phyloP scores from a whole-genome alignment of 2,888 invertebrate species.

The Leistus spinibarbis region DNA sequence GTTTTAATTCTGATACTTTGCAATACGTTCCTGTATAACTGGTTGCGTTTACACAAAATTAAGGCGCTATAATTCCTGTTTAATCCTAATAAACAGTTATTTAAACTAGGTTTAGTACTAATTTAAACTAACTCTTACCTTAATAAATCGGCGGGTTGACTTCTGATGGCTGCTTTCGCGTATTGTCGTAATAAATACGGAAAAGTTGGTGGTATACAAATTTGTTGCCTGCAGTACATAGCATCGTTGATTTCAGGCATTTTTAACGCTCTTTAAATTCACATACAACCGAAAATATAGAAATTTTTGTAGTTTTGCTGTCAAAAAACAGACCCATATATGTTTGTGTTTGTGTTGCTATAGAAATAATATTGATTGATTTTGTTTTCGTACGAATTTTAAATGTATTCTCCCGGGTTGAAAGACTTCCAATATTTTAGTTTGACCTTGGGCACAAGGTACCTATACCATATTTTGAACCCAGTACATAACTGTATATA shows the following conservation, averaged over 20 bases:
- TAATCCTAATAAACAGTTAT: too few species aligned
- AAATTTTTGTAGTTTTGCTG: neutral
- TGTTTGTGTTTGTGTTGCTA: constrained; percentile 22
- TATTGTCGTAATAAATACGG: constrained; percentile 85
- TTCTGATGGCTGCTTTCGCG: constrained; percentile 89
- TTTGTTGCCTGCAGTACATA: constrained; percentile 82
- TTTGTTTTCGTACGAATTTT: neutral
- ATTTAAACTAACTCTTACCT: constrained; percentile 49
- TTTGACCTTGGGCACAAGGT: neutral
- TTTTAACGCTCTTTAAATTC: constrained; percentile 43
- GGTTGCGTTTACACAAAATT: too few species aligned
- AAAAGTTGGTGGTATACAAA: constrained; percentile 80
- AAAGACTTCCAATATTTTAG: neutral
- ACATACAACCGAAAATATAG: neutral
- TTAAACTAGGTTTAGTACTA: neutral
- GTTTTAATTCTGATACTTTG: too few species aligned
- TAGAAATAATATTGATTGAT: neutral
- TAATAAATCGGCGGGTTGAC: constrained; percentile 85
- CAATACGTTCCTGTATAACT: too few species aligned
- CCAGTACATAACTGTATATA: too few species aligned
- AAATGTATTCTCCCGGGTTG: neutral
- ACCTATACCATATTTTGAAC: too few species aligned
- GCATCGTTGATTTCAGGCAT: constrained; percentile 71
- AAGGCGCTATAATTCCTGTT: too few species aligned
- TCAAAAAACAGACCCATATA: neutral